Percentiles rank a stretch among this genome's conserved stretches.
Evolutionary conservation across 2,797 vertebrate species (phyloP).

Genomic region (Halcyon smyrnensis): DNA sequence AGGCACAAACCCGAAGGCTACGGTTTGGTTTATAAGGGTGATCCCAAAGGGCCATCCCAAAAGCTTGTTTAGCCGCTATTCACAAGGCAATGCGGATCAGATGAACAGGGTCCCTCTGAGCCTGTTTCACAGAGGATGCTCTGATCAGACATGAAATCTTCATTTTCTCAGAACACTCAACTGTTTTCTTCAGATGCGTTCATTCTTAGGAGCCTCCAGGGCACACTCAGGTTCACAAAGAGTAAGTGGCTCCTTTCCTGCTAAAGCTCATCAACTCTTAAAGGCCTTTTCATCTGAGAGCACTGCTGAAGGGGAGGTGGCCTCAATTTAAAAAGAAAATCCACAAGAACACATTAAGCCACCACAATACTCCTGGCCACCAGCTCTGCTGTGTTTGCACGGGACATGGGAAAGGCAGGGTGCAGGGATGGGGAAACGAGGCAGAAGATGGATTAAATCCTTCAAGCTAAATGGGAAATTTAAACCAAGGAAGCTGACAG

Average conservation of each 20-base stretch:
- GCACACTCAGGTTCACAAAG: background rate
- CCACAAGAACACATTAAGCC: background rate
- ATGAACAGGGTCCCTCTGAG: background rate
- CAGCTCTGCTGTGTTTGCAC: background rate
- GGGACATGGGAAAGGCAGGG: background rate
- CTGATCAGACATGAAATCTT: background rate
- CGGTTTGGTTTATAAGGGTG: background rate
- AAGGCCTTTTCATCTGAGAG: background rate
- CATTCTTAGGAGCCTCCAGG: background rate
- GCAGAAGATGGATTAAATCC: background rate
- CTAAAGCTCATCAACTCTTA: background rate
- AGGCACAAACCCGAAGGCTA: background rate
- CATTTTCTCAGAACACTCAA: background rate
- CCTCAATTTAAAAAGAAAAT: background rate
- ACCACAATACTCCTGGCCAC: fast-evolving
- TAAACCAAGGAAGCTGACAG: fast-evolving
- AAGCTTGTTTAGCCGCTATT: background rate
- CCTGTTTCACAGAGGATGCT: background rate
- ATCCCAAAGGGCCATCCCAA: background rate
- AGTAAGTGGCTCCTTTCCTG: background rate
- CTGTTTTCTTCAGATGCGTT: background rate
- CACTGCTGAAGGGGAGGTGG: background rate
- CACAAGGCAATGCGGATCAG: background rate
- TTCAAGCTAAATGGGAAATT: background rate
- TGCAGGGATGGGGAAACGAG: background rate